Evolutionary conservation across 2,113 vertebrate species (phyloP).

Genomic region (Bostrychus sinensis): DNA sequence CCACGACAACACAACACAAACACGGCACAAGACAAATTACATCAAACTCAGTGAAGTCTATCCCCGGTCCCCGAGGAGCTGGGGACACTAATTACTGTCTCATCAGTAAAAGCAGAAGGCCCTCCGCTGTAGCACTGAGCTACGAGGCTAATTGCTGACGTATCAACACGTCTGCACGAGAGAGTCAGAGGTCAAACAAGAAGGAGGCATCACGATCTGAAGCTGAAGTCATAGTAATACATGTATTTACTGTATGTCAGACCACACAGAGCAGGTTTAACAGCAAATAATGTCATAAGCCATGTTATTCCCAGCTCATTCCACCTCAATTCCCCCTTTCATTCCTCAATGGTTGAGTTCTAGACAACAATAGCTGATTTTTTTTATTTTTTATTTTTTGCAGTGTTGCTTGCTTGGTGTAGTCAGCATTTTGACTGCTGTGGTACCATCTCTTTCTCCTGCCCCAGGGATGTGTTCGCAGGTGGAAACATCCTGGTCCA

Average conservation of each 20-base stretch:
- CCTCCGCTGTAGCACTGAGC: slow-evolving; percentile 43
- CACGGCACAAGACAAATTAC: background rate
- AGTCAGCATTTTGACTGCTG: slow-evolving; percentile 41
- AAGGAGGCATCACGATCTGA: slow-evolving; percentile 19
- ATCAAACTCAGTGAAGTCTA: slow-evolving; percentile 50
- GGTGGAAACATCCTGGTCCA: no score
- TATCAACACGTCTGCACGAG: background rate
- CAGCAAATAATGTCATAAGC: background rate
- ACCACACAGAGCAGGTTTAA: background rate
- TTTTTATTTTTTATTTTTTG: no score
- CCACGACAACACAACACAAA: slow-evolving; percentile 3
- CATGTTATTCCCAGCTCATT: background rate
- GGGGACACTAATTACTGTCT: slow-evolving; percentile 63
- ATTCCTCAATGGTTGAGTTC: background rate
- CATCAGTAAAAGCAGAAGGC: slow-evolving; percentile 56
- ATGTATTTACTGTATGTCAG: background rate
- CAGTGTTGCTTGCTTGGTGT: slow-evolving; percentile 1
- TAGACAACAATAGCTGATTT: slow-evolving; percentile 6
- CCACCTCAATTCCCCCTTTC: background rate
- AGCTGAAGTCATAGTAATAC: background rate
- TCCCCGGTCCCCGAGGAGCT: slow-evolving; percentile 63
- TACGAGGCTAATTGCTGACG: slow-evolving; percentile 39
- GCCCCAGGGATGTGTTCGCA: no score
- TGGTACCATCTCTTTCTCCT: slow-evolving; percentile 16
- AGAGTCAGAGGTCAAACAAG: slow-evolving; percentile 15